Evolutionary conservation across 2,888 invertebrate genomes (phyloP).

Genomic region (Xestia sexstrigata): DNA sequence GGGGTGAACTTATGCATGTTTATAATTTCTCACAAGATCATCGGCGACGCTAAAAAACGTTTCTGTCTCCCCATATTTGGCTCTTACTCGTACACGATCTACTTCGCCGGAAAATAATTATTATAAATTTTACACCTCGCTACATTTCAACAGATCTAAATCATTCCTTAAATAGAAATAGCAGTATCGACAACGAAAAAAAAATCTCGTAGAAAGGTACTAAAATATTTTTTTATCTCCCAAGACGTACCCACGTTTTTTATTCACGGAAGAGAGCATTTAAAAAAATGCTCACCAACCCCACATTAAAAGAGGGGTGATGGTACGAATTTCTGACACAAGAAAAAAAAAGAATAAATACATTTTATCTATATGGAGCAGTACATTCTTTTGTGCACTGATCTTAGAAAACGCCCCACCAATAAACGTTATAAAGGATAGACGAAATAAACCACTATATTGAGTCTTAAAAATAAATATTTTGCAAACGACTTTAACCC

Average conservation of each 20-base stretch:
- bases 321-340: constrained; percentile 65
- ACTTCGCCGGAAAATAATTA: not conserved
- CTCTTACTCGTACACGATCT: not conserved
- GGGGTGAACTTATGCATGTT: not conserved
- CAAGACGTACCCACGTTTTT: constrained; percentile 85
- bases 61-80: not conserved
- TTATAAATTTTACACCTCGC: constrained; percentile 57
- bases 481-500: constrained; percentile 58
- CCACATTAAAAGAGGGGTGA: constrained; percentile 84
- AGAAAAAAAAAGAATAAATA: constrained; percentile 76
- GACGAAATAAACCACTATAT: constrained; percentile 42
- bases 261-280: constrained; percentile 71
- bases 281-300: constrained; percentile 72
- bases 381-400: constrained; percentile 56
- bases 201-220: constrained; percentile 34
- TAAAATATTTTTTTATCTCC: constrained; percentile 54
- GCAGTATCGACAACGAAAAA: constrained; percentile 23
- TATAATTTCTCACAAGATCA: not conserved
- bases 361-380: constrained; percentile 81
- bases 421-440: constrained; percentile 64
- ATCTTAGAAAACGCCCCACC: constrained; percentile 67
- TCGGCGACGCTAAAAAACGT: not conserved
- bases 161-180: constrained; percentile 65
- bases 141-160: constrained; percentile 65
- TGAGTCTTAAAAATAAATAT: constrained; percentile 19